These are phyloP conservation scores for Liasis olivaceus DNA, from an alignment of 2,797 vertebrate genomes.

Conservation along the genomic window DNA sequence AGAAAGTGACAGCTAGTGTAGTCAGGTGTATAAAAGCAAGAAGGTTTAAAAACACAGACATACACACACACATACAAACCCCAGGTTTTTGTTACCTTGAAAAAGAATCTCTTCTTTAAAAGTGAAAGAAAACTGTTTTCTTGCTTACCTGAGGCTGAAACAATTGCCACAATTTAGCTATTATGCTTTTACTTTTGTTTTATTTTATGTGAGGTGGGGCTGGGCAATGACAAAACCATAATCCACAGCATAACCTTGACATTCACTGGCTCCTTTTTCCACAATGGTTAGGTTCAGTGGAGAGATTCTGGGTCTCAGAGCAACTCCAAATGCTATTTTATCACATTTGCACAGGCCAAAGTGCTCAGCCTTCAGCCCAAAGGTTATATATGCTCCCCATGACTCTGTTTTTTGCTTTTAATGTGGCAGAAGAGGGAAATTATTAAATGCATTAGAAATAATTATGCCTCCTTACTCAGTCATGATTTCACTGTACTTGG, in stretches of 20 bases:
- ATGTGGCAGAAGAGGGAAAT: neutral
- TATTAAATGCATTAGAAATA: neutral
- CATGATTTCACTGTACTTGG: neutral
- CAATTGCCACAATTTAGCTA: slow-evolving; percentile 17
- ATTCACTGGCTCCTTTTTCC: neutral
- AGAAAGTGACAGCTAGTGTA: slow-evolving; percentile 38
- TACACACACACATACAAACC: neutral
- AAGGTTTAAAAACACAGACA: neutral
- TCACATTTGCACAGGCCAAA: neutral
- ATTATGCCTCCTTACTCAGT: neutral
- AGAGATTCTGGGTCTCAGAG: neutral
- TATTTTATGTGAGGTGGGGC: neutral
- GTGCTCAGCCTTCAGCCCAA: neutral
- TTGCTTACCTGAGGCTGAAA: slow-evolving; percentile 37
- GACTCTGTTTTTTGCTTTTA: neutral
- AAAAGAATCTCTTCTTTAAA: slow-evolving; percentile 36
- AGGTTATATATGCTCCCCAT: neutral
- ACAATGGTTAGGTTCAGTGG: neutral
- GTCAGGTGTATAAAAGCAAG: slow-evolving; percentile 42
- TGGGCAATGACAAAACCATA: neutral
- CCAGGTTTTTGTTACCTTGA: slow-evolving; percentile 5
- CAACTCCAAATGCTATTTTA: neutral
- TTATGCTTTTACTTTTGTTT: neutral
- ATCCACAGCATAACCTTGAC: neutral
- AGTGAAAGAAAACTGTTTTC: slow-evolving; percentile 3